Conservation (phyloP, 2,888 invertebrate species). For the Troilus luridus region DNA sequence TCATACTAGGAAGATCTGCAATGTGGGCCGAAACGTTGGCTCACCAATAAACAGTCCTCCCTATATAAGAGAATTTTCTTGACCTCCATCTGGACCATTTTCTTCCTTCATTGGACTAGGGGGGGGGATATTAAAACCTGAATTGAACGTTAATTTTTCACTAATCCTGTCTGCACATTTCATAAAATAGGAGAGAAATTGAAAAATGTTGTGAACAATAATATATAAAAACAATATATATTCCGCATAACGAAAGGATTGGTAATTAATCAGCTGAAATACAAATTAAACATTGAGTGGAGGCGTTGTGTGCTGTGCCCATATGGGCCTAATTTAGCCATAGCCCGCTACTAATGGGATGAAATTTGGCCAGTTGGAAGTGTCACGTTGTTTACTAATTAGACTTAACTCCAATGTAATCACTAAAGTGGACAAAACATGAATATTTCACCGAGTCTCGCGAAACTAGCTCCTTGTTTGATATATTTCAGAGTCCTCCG, state of each 20-base stretch:
- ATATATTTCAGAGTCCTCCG: neutral
- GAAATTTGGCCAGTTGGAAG: neutral
- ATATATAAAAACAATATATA: neutral
- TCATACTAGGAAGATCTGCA: too few relatives aligned
- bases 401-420: conserved; percentile 25
- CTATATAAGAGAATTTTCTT: too few relatives aligned
- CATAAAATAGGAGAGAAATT: too few relatives aligned
- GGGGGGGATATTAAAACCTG: too few relatives aligned
- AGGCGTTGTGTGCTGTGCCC: neutral
- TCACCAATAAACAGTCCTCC: too few relatives aligned
- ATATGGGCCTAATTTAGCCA: conserved; percentile 24
- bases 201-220: too few relatives aligned
- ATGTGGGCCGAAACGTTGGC: too few relatives aligned
- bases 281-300: neutral
- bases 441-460: neutral
- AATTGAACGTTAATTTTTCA: too few relatives aligned
- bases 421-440: conserved; percentile 37
- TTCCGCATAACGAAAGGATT: neutral
- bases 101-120: too few relatives aligned
- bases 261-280: neutral
- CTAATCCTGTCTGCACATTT: too few relatives aligned
- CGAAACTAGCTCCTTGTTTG: neutral
- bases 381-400: conserved; percentile 33
- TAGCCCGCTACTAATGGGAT: neutral
- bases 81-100: too few relatives aligned